phyloP scores from a whole-genome alignment of 2,113 vertebrate genomes.

The Myotis brandtii region DNA sequence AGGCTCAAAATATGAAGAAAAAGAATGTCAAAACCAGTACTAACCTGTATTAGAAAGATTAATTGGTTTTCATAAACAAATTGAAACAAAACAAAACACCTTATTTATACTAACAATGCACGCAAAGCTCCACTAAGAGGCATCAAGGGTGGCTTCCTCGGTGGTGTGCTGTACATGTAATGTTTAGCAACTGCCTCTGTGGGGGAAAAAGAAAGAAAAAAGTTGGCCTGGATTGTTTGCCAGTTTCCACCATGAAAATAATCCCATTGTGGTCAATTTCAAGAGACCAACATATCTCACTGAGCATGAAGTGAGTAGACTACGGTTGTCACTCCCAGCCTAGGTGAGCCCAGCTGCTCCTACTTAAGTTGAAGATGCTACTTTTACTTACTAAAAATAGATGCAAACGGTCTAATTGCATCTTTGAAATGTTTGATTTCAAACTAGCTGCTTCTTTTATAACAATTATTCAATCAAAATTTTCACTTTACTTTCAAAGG shows the following conservation, averaged over 20 bases:
- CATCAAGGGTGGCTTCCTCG: neutral
- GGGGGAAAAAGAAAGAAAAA: neutral
- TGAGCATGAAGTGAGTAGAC: neutral
- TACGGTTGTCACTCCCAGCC: neutral
- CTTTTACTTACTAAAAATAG: constrained; percentile 8
- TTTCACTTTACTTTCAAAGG: neutral
- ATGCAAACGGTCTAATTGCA: neutral
- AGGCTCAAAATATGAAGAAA: neutral
- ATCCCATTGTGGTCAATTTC: constrained; percentile 34
- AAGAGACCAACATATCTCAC: neutral
- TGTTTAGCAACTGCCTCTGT: constrained; percentile 33
- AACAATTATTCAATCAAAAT: neutral
- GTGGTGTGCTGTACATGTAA: constrained; percentile 10
- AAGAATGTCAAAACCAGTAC: neutral
- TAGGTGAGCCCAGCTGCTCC: neutral
- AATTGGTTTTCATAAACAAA: neutral
- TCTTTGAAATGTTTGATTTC: neutral
- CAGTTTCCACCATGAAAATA: constrained; percentile 33
- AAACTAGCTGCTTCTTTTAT: neutral
- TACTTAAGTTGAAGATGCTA: neutral
- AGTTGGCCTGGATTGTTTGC: neutral
- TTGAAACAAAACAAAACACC: neutral
- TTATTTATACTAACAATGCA: neutral
- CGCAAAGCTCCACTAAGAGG: neutral
- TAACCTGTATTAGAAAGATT: neutral